Base-by-base conservation (phyloP, 2,888 invertebrate genomes). In the Prosapia bicincta region DNA sequence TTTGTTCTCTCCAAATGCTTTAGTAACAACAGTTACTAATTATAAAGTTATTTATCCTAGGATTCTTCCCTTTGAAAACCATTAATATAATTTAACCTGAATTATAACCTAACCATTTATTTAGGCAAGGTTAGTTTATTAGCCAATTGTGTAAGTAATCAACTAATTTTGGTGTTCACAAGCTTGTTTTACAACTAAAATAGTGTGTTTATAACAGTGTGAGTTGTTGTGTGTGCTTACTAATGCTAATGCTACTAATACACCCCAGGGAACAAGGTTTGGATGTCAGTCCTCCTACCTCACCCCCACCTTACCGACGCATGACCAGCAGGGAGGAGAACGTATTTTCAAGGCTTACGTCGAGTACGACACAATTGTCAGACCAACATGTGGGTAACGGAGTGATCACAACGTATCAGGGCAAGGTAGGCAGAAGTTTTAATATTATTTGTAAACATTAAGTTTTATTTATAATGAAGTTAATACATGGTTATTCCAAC, bases 331-430 rank as follows among this genome's bases (percentile, higher is more conserved):
- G 88, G 9, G 89, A 81, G 28, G 81, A 81, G 91, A 93, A 94
- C 85, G 94, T 94, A 78, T 94, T 94, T 85, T 90, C 92, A 78
- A 86, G 93, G 67, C 87, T 94, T 20, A 91, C 93, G 0, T 91
- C 90, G 75, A 84, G 87, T 76, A 86, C 88, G 28, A 85, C 88
- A n/a, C 86, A 87, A 65, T 83, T 78, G 72, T 82, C 82, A 26
- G 86, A 86, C 74, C 85, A 84, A n/a, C 86, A 85, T 73, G 84
- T 85, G 26, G 85, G 85, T 76, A 86, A 84, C 79, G 88, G 85
- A 78, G 86, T 85, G 75, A 90, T 91, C 82, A 88, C 88, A 77
- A 88, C 88, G 76, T 86, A 89, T 75, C 85, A 87, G 28, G 86
- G 88, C 26, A 90, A 89, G 86, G 90, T 90, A 81, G 54, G 54